These are phyloP conservation scores for Dunckerocampus dactyliophorus DNA, from an alignment of 2,113 vertebrate species.

Conservation along the genomic window DNA sequence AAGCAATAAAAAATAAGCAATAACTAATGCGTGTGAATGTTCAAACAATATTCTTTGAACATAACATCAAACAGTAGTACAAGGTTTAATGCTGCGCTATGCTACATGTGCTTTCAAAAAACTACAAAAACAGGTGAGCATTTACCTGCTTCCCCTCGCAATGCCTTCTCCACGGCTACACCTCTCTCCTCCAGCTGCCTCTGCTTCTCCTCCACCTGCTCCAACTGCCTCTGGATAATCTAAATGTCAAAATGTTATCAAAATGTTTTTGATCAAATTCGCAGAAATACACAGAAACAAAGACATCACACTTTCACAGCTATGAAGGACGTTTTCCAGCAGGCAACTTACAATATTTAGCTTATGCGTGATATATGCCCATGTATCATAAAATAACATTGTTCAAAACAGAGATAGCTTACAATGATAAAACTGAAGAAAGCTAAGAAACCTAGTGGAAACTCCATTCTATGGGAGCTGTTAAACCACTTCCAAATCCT, in stretches of 20 bases:
- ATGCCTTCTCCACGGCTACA: conserved; percentile 94
- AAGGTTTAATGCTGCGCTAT: background rate
- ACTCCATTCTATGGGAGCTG: too few species aligned
- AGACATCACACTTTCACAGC: too few species aligned
- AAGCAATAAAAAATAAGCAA: conserved; percentile 3
- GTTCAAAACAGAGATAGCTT: too few species aligned
- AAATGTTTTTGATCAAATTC: background rate
- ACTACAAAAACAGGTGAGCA: background rate
- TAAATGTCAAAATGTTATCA: conserved; percentile 36
- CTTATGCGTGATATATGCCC: too few species aligned
- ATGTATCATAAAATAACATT: too few species aligned
- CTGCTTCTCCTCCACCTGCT: conserved; percentile 98
- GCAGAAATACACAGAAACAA: background rate
- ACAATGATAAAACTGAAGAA: too few species aligned
- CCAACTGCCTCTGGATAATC: conserved; percentile 97
- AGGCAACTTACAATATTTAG: too few species aligned
- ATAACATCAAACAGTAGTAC: background rate
- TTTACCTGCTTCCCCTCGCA: conserved; percentile 98
- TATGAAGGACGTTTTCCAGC: too few species aligned
- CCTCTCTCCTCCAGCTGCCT: conserved; percentile 93
- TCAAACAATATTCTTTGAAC: background rate
- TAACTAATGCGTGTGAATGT: background rate
- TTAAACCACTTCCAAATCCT: too few species aligned
- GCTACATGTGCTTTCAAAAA: background rate
- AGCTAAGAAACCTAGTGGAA: too few species aligned